Base-by-base conservation (phyloP, 1,140 invertebrate species). In the Hylyphantes graminicola region DNA sequence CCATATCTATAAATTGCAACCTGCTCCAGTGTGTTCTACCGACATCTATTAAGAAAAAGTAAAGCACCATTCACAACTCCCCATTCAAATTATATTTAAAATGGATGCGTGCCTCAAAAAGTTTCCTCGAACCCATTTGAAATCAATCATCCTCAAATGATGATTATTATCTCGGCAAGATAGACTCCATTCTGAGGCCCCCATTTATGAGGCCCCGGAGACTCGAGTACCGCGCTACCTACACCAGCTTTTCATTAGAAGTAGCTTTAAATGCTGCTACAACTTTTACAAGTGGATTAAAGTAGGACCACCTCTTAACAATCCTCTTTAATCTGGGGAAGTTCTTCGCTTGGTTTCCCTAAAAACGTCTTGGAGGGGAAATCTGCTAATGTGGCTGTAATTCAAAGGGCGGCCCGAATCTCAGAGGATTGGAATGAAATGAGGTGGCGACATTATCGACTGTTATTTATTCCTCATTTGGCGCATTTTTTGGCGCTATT, bases 121-220 rank as follows among this genome's bases (percentile, higher is more conserved):
- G 15, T 48, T 70, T 21, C 51, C 48, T 12, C 59, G 73, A 78
- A 72, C 51, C 72, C 80, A 65, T 59, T 67, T 67, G 72, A 75
- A 83, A 83, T 83, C 80, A 83, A 73, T 83, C 80, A 83, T 83
- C 53, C 35, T 61, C 55, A 75, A 83, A 83, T 82, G 57, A 82
- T 82, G 70, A 74, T 82, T 74, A 74, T 72, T 67, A 65, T 83
- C 55, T 75, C 74, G 50, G 5, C 17, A 35, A 67, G 64, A 76
- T 63, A 48, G 48, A 17, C 76, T 7, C 50, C 63, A 48, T 48
- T 59, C 19, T 13, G 15, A 13, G 12, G 15, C 70, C 13, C 17
- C 51, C 19, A 57, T 83, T 83, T 83, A 83, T 75, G 80, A 19
- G 61, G 74, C 80, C 72, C 80, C 53, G 2, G 17, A 67, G 80